Base-by-base conservation (phyloP, 2,888 invertebrate genomes). In the Dasypogon diadema region DNA sequence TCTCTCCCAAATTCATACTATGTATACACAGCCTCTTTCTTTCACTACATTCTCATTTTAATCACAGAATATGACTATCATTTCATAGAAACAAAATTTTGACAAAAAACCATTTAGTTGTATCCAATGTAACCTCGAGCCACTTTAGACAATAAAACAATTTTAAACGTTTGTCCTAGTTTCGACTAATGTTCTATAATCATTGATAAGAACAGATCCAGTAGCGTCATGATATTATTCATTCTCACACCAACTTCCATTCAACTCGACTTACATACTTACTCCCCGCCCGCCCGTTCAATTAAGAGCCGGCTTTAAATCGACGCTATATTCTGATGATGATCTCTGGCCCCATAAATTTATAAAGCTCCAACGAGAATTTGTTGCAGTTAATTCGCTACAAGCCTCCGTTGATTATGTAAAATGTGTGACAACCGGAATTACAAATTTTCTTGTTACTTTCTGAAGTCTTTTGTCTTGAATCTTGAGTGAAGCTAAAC, bases 271-370 rank as follows among this genome's bases (percentile, higher is more conserved):
- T 60, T 60, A 37, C 60, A 60, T 60, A 60, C 34, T 6, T 10
- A n/a, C n/a, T n/a, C n/a, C n/a, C n/a, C n/a, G n/a, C n/a, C 5
- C 58, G 58, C n/a, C n/a, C n/a, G 30, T 22, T 60, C 60, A 60
- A 60, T 60, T 60, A 60, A 58, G 60, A 42, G 12, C 60, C 18
- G 21, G 16, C n/a, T 14, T 12, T 8, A 12, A 42, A 42, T 42
- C 42, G n/a, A 12, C 42, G 8, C 42, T 42, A 42, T 42, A 42
- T 42, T 12, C 42, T 42, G 42, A 12, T 5, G 58, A 37, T 60
- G 34, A 60, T 60, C 60, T 60, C 42, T 60, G 12, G 37, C 60
- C 58, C 37, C 60, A 37, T 60, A 37, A 42, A 60, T 60, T 60
- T 60, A 34, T 37, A 60, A 37, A 60, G 60, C 34, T 60, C 37